Evolutionary conservation across 1,140 invertebrate genomes (phyloP).

Genomic region (Leptinotarsa defecta): DNA sequence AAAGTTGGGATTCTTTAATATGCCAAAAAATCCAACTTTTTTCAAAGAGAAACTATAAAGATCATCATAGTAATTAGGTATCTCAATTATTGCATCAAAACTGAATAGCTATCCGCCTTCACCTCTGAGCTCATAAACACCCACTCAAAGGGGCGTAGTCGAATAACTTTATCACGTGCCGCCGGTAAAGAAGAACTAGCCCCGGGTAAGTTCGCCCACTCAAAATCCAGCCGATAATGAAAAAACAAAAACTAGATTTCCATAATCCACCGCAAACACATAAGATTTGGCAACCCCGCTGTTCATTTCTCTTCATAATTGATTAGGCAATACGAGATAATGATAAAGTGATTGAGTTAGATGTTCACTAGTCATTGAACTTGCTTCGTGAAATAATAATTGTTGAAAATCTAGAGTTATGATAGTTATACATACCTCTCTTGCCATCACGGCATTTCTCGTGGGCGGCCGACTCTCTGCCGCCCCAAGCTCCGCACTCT

Average conservation of each 20-base stretch:
- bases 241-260: conserved; percentile 8
- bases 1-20: no score
- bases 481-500: conserved; percentile 44
- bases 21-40: no score
- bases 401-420: neutral
- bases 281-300: conserved; percentile 10
- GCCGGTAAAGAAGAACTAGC: conserved; percentile 8
- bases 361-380: neutral
- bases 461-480: conserved; percentile 48
- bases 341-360: neutral
- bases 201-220: conserved; percentile 10
- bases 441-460: conserved; percentile 67
- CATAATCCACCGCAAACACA: neutral
- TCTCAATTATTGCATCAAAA: no score
- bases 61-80: no score
- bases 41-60: no score
- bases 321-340: neutral
- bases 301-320: conserved; percentile 3
- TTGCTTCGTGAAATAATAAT: neutral
- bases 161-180: conserved; percentile 3
- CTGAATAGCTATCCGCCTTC: no score
- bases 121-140: neutral
- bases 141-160: conserved; percentile 19
- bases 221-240: conserved; percentile 5
- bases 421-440: conserved; percentile 59